Conservation (phyloP, 2,888 invertebrate species). For the Xylocampa areola region DNA sequence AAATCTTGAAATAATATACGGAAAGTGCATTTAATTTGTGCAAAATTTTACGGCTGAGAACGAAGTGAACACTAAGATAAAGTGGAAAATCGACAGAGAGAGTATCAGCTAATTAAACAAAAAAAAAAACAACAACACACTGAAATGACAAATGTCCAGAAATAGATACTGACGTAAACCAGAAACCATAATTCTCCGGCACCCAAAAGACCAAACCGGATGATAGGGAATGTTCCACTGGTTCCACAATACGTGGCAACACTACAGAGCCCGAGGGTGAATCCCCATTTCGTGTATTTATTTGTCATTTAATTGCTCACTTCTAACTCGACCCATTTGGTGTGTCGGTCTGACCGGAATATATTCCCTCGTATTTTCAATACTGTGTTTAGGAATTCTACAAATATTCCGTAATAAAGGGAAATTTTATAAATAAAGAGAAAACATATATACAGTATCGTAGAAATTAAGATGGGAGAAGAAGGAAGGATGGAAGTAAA, state of each 20-base stretch:
- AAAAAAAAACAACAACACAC: too few relatives aligned
- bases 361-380: constrained; percentile 1
- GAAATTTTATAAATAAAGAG: constrained; percentile 1
- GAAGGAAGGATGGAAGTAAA: too few relatives aligned
- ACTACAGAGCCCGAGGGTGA: constrained; percentile 24
- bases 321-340: constrained; percentile 50
- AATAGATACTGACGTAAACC: too few relatives aligned
- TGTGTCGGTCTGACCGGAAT: constrained; percentile 27
- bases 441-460: background rate
- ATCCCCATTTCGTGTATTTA: constrained; percentile 51
- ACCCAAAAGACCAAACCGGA: background rate
- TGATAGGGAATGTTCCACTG: background rate
- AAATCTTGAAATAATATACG: too few relatives aligned
- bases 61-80: too few relatives aligned
- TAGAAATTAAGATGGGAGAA: too few relatives aligned
- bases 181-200: background rate
- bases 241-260: constrained; percentile 2
- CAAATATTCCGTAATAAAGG: constrained; percentile 8
- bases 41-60: too few relatives aligned
- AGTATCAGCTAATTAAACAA: too few relatives aligned
- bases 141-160: too few relatives aligned
- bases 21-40: too few relatives aligned
- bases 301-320: constrained; percentile 65
- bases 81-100: too few relatives aligned
- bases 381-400: constrained; percentile 13